Evolutionary conservation across 2,888 invertebrate species (phyloP).

Genomic region (Latrodectus elegans): DNA sequence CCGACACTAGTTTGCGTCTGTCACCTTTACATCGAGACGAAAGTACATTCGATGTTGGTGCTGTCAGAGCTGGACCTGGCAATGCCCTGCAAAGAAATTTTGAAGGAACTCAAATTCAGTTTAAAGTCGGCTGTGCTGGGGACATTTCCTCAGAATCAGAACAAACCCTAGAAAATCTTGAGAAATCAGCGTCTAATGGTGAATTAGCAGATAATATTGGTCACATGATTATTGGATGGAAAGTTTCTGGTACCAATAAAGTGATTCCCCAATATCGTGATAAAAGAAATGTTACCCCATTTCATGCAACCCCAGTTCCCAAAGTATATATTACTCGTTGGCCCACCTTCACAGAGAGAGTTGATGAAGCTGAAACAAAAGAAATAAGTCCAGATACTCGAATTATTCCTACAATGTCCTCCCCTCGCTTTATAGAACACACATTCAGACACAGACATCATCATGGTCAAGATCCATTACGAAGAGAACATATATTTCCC

Average conservation of each 20-base stretch:
- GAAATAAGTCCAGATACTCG: conserved; percentile 72
- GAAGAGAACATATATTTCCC: conserved; percentile 39
- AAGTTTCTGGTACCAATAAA: conserved; percentile 78
- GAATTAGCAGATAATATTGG: conserved; percentile 82
- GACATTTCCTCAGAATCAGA: conserved; percentile 82
- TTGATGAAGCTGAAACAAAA: conserved; percentile 71
- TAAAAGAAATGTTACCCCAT: conserved; percentile 50
- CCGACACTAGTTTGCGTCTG: conserved; percentile 64
- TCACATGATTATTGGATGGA: conserved; percentile 84
- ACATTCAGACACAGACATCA: conserved; percentile 55
- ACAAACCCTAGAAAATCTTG: conserved; percentile 81
- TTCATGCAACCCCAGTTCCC: conserved; percentile 72
- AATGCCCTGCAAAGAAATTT: conserved; percentile 63
- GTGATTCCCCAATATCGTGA: conserved; percentile 63
- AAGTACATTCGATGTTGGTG: conserved; percentile 65
- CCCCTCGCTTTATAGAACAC: conserved; percentile 72
- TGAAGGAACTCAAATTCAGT: conserved; percentile 67
- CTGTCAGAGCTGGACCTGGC: conserved; percentile 71
- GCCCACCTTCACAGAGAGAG: conserved; percentile 70
- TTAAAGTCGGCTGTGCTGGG: conserved; percentile 84
- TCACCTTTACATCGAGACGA: conserved; percentile 59
- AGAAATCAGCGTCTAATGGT: conserved; percentile 83
- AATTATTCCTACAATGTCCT: conserved; percentile 75
- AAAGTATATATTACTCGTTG: conserved; percentile 73
- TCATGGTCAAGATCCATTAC: conserved; percentile 54